Percentiles rank a stretch among this genome's conserved stretches.
phyloP scores from a whole-genome alignment of 2,113 vertebrate genomes.

The Beaufortia kweichowensis region DNA sequence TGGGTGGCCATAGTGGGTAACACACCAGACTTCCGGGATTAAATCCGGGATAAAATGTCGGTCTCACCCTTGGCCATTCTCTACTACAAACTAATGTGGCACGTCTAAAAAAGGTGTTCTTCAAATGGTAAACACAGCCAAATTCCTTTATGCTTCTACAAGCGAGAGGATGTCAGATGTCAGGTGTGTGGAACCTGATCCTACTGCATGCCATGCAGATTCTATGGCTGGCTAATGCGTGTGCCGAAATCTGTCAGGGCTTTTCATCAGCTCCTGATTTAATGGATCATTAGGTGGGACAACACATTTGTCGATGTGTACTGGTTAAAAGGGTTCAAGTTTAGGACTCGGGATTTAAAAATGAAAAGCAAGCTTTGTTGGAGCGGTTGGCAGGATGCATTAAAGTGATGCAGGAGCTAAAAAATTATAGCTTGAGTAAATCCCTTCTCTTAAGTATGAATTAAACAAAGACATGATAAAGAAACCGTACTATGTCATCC shows the following conservation, averaged over 20 bases:
- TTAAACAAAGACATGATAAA: conserved; percentile 31
- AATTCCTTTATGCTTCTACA: conserved; percentile 36
- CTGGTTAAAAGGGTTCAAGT: conserved; percentile 11
- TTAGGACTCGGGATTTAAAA: neutral
- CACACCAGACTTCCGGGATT: neutral
- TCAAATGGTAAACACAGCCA: conserved; percentile 9
- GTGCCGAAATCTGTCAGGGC: neutral
- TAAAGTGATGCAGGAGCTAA: conserved; percentile 14
- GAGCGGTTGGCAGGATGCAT: neutral
- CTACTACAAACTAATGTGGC: too few relatives aligned
- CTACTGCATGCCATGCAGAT: neutral
- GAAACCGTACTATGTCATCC: conserved; percentile 4
- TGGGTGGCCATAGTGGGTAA: conserved; percentile 29
- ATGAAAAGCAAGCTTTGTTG: neutral
- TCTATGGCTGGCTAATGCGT: neutral
- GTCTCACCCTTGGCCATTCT: too few relatives aligned
- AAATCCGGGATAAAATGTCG: too few relatives aligned
- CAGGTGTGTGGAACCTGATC: conserved; percentile 14
- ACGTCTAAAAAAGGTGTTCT: neutral
- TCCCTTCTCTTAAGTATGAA: conserved; percentile 26
- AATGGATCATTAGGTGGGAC: conserved; percentile 8
- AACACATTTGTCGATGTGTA: neutral
- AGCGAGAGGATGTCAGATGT: conserved; percentile 5
- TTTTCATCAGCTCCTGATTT: conserved; percentile 1
- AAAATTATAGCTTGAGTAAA: conserved; percentile 32